Percentiles rank a stretch among this genome's conserved stretches.
phyloP scores from a whole-genome alignment of 2,888 invertebrate species.

The Dendrolimus pini region DNA sequence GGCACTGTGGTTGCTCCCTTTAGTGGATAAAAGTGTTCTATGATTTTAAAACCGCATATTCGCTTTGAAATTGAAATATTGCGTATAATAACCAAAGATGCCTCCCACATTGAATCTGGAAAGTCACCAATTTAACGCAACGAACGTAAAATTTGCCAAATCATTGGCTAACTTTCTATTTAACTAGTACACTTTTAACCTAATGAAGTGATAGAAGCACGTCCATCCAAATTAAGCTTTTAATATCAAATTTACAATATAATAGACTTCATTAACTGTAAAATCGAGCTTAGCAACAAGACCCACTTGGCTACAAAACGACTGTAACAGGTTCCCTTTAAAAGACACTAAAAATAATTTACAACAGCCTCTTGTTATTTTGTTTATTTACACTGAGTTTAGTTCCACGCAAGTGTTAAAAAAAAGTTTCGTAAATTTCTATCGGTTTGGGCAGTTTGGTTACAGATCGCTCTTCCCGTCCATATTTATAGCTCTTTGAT shows the following conservation, averaged over 20 bases:
- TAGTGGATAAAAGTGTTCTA: background rate
- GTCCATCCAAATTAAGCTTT: conserved; percentile 24
- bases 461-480: conserved; percentile 66
- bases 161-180: conserved; percentile 37
- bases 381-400: conserved; percentile 58
- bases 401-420: conserved; percentile 55
- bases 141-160: conserved; percentile 25
- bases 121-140: conserved; percentile 6
- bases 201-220: conserved; percentile 10
- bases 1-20: background rate
- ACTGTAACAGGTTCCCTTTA: conserved; percentile 32
- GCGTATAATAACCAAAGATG: conserved; percentile 52
- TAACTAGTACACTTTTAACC: conserved; percentile 6
- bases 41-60: conserved; percentile 33
- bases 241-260: conserved; percentile 29
- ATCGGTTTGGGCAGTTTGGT: conserved; percentile 57
- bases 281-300: conserved; percentile 7
- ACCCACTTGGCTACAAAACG: conserved; percentile 12
- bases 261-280: conserved; percentile 33
- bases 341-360: conserved; percentile 63
- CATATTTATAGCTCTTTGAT: conserved; percentile 72
- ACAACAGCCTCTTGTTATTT: conserved; percentile 53
- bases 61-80: conserved; percentile 48
- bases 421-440: conserved; percentile 65
- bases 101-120: conserved; percentile 21